These are phyloP conservation scores for Cheilosia grossa DNA, from an alignment of 2,888 invertebrate species.

Conservation along the genomic window DNA sequence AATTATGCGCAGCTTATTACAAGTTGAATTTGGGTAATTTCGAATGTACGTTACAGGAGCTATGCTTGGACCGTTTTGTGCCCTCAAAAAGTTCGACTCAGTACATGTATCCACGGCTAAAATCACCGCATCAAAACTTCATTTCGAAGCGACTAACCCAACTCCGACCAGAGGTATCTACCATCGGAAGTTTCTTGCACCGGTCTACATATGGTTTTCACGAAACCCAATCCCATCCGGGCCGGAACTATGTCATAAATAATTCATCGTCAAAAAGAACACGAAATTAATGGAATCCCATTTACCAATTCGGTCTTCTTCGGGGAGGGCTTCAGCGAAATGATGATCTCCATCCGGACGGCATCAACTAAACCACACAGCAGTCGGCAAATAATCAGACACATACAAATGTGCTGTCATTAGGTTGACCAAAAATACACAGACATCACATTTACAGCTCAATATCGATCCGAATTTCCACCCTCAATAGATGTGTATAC, in stretches of 20 bases:
- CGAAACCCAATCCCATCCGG: background rate
- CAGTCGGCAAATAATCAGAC: slow-evolving; percentile 76
- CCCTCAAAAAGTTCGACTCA: too few relatives aligned
- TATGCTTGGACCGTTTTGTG: too few relatives aligned
- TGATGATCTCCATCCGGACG: slow-evolving; percentile 44
- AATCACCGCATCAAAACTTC: too few relatives aligned
- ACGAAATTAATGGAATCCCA: slow-evolving; percentile 55
- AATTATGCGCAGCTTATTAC: too few relatives aligned
- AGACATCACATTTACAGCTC: slow-evolving; percentile 43
- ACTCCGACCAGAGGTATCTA: too few relatives aligned
- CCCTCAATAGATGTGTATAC: slow-evolving; percentile 7
- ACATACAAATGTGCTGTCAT: slow-evolving; percentile 78
- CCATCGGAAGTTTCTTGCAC: too few relatives aligned
- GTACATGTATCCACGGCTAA: too few relatives aligned
- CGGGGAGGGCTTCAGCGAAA: slow-evolving; percentile 22
- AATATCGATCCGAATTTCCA: slow-evolving; percentile 21
- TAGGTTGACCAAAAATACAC: slow-evolving; percentile 73
- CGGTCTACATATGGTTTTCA: background rate
- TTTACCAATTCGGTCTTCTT: slow-evolving; percentile 24
- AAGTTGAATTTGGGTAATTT: too few relatives aligned
- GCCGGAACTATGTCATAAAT: slow-evolving; percentile 41
- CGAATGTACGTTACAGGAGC: too few relatives aligned
- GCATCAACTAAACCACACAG: slow-evolving; percentile 24
- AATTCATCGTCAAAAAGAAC: slow-evolving; percentile 49
- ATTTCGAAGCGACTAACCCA: too few relatives aligned